phyloP scores from a whole-genome alignment of 2,888 invertebrate species.

The Mimas tiliae region DNA sequence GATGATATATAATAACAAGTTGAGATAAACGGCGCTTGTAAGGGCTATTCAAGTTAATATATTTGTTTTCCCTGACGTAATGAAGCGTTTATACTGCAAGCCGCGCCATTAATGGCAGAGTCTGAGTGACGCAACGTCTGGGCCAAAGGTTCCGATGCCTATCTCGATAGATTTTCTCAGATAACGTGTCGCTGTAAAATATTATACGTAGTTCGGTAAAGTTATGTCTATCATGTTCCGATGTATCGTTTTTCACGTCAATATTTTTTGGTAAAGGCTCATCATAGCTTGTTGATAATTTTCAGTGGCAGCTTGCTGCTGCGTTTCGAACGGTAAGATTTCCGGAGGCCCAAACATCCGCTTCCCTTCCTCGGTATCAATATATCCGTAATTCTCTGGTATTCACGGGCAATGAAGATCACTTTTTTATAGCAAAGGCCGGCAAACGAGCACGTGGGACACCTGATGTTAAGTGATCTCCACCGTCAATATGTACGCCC shows the following conservation, averaged over 20 bases:
- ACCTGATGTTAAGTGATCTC: too few relatives aligned
- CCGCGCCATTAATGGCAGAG: conserved; percentile 51
- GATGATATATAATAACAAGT: conserved; percentile 62
- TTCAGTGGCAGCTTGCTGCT: too few relatives aligned
- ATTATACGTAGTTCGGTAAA: not conserved
- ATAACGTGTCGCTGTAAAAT: conserved; percentile 6
- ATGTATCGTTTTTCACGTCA: not conserved
- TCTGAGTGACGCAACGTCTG: conserved; percentile 44
- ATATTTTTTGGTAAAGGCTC: not conserved
- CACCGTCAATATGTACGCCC: too few relatives aligned
- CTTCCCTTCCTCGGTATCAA: too few relatives aligned
- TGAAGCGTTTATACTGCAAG: conserved; percentile 61
- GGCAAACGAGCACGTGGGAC: too few relatives aligned
- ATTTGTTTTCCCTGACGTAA: conserved; percentile 69
- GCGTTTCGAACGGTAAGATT: too few relatives aligned
- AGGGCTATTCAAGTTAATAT: conserved; percentile 66
- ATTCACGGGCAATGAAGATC: too few relatives aligned
- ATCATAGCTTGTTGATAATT: too few relatives aligned
- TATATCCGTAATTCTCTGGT: too few relatives aligned
- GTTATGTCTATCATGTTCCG: not conserved
- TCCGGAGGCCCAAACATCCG: too few relatives aligned
- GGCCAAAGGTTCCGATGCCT: conserved; percentile 35
- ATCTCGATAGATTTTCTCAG: conserved; percentile 27
- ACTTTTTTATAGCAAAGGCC: too few relatives aligned
- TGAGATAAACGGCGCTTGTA: conserved; percentile 61